phyloP scores from a whole-genome alignment of 2,888 invertebrate species.

The Drosophila bunnanda region DNA sequence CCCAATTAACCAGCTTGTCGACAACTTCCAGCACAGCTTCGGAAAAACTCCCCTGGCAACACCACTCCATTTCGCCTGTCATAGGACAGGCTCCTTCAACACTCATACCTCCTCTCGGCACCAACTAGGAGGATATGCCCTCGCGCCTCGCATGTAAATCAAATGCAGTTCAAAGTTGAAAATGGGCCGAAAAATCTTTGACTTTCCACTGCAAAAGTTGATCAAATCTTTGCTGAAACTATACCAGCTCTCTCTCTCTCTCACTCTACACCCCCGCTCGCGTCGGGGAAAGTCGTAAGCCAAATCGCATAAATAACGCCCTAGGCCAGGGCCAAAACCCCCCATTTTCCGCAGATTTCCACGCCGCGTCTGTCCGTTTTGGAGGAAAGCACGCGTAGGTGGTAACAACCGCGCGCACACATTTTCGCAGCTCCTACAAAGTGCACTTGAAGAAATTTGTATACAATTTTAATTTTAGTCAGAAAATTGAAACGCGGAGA shows the following conservation, averaged over 20 bases:
- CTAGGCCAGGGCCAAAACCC: conserved; percentile 23
- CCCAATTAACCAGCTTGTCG: conserved; percentile 72
- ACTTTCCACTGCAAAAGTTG: conserved; percentile 31
- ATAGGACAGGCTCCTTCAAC: conserved; percentile 1
- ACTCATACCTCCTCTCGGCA: conserved; percentile 5
- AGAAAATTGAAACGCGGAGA: too few species aligned
- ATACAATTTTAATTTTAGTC: too few species aligned
- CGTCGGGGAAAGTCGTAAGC: conserved; percentile 66
- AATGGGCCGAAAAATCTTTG: conserved; percentile 68
- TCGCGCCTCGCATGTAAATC: conserved; percentile 67
- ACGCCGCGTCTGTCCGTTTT: conserved; percentile 8
- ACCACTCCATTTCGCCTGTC: conserved; percentile 19
- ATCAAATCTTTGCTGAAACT: conserved; percentile 36
- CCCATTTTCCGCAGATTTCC: conserved; percentile 3
- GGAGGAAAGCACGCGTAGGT: conserved; percentile 29
- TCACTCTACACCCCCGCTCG: conserved; percentile 11
- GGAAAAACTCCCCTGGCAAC: conserved; percentile 6
- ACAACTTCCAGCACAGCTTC: conserved; percentile 51
- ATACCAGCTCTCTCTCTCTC: background rate
- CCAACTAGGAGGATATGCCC: conserved; percentile 58
- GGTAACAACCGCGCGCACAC: conserved; percentile 24
- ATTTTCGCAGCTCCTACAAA: conserved; percentile 20
- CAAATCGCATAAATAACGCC: conserved; percentile 74
- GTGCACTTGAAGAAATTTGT: background rate
- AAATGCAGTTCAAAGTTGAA: conserved; percentile 74